Evolutionary conservation across 2,113 vertebrate genomes (phyloP).

Genomic region (Pyrgilauda ruficollis): DNA sequence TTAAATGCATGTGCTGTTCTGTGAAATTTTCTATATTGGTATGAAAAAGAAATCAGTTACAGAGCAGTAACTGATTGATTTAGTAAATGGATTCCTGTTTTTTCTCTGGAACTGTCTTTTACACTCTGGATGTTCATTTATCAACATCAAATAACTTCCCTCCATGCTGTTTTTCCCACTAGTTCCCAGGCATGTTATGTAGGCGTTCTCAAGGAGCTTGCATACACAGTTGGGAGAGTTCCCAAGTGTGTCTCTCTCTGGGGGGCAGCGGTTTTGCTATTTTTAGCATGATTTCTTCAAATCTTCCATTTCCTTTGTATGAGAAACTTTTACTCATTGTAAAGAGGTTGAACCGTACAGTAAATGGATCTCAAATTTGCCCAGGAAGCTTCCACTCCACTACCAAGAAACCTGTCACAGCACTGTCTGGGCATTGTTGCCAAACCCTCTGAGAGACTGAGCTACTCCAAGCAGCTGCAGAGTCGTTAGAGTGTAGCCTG

Average conservation of each 20-base stretch:
- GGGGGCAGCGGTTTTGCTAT: not conserved
- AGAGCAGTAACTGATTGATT: not conserved
- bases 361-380: not conserved
- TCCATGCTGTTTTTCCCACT: not conserved
- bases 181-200: not conserved
- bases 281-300: not conserved
- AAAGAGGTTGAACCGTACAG: not conserved
- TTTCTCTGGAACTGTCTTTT: not conserved
- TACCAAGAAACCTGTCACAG: not conserved
- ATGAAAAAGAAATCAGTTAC: not conserved
- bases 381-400: not conserved
- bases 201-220: not conserved
- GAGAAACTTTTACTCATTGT: not conserved
- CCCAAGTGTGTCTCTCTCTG: not conserved
- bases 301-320: not conserved
- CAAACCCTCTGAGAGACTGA: not conserved
- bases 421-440: not conserved
- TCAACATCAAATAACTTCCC: not conserved
- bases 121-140: not conserved
- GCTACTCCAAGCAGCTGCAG: not conserved
- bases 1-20: not conserved
- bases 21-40: not conserved
- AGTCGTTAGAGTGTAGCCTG: not conserved
- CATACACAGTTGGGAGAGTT: not conserved
- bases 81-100: not conserved